Evolutionary conservation across 2,888 invertebrate species (phyloP).

Genomic region (Dasypolia templi): DNA sequence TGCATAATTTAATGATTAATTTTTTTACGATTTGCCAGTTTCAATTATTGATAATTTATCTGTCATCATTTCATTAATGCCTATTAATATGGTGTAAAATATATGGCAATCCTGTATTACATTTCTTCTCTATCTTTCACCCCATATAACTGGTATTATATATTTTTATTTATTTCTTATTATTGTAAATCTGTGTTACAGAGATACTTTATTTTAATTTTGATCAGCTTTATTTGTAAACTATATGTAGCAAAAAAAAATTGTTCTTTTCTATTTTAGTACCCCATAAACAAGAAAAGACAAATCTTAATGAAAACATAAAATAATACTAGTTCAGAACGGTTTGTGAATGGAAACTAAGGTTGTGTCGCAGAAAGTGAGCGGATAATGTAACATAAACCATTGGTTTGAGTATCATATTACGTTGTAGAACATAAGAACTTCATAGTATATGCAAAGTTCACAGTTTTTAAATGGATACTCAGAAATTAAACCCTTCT

Average conservation of each 20-base stretch:
- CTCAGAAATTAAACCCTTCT: neutral
- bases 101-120: neutral
- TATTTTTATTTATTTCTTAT: neutral
- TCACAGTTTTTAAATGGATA: constrained; percentile 18
- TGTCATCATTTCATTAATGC: neutral
- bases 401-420: constrained; percentile 32
- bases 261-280: neutral
- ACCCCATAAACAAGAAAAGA: neutral
- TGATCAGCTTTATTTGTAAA: neutral
- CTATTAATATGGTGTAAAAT: neutral
- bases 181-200: neutral
- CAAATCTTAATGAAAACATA: neutral
- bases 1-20: neutral
- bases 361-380: constrained; percentile 30
- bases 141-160: neutral
- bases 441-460: constrained; percentile 7
- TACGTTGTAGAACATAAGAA: constrained; percentile 32
- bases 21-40: neutral
- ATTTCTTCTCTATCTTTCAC: neutral
- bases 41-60: neutral
- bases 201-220: no score
- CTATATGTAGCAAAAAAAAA: neutral
- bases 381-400: constrained; percentile 27
- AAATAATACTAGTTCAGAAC: neutral
- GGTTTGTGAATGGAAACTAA: constrained; percentile 9